Evolutionary conservation across 2,113 vertebrate genomes (phyloP).

Genomic region (Phrynosoma platyrhinos): DNA sequence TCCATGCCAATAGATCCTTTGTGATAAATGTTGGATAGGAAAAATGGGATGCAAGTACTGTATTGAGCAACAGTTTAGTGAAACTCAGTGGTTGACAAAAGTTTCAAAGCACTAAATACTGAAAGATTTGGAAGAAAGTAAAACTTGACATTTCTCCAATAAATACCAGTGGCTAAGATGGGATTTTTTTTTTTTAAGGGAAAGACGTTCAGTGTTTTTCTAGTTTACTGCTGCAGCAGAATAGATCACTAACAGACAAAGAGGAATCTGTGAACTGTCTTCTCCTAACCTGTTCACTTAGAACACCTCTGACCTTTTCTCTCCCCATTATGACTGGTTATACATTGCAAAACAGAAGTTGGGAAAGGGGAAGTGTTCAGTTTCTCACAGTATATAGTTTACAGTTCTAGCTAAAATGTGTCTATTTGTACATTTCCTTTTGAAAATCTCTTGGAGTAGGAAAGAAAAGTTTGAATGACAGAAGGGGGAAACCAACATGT

Average conservation of each 20-base stretch:
- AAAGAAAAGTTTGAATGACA: not conserved
- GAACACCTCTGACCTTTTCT: not conserved
- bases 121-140: not conserved
- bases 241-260: not conserved
- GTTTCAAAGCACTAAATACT: not conserved
- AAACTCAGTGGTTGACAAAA: not conserved
- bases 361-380: conserved; percentile 3
- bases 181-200: not conserved
- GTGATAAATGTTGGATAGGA: not conserved
- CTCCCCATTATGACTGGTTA: not conserved
- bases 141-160: not conserved
- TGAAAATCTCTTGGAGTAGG: not conserved
- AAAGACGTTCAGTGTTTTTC: not conserved
- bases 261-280: not conserved
- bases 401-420: not conserved
- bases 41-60: not conserved
- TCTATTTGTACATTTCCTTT: not conserved
- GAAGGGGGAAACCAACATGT: not conserved
- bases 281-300: not conserved
- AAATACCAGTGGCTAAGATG: not conserved
- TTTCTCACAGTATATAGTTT: not conserved
- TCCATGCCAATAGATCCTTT: not conserved
- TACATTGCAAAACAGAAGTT: conserved; percentile 20
- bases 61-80: not conserved
- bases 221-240: not conserved